These are phyloP conservation scores for Coelopa pilipes DNA, from an alignment of 2,888 invertebrate genomes.

Conservation along the genomic window DNA sequence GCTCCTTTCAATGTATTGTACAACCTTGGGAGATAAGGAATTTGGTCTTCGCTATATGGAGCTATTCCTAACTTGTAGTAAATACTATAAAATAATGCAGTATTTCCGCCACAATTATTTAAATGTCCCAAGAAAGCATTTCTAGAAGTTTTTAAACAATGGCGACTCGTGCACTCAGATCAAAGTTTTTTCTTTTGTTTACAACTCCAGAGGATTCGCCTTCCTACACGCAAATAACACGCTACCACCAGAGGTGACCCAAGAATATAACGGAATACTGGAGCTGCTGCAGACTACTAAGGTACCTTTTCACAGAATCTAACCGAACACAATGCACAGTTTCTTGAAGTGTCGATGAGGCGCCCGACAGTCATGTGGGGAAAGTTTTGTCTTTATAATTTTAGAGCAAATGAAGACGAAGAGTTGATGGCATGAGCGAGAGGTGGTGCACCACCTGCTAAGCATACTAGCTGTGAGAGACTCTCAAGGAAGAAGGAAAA, in stretches of 20 bases:
- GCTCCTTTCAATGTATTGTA: too few species aligned
- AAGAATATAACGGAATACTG: too few species aligned
- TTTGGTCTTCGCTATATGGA: background rate
- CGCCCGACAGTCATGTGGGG: slow-evolving; percentile 8
- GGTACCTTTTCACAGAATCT: too few species aligned
- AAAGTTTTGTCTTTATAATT: slow-evolving; percentile 16
- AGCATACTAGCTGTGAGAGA: background rate
- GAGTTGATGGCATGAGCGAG: slow-evolving; percentile 46
- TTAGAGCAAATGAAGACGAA: background rate
- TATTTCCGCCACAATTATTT: background rate
- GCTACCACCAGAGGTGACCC: too few species aligned
- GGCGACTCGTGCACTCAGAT: slow-evolving; percentile 1
- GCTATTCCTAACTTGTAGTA: background rate
- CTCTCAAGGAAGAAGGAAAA: background rate
- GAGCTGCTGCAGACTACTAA: too few species aligned
- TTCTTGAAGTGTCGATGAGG: too few species aligned
- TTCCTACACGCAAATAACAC: background rate
- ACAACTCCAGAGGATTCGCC: background rate
- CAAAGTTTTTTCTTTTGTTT: slow-evolving; percentile 5
- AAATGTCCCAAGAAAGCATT: slow-evolving; percentile 12
- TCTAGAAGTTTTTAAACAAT: slow-evolving; percentile 14
- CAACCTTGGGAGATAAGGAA: too few species aligned
- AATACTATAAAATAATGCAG: background rate
- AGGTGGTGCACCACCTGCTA: slow-evolving; percentile 8
- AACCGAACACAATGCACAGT: too few species aligned